A percentile compares a stretch with the other conserved stretches of the same genome.
Evolutionary conservation across 2,888 invertebrate species (phyloP).

Genomic region (Pherbina coryleti): DNA sequence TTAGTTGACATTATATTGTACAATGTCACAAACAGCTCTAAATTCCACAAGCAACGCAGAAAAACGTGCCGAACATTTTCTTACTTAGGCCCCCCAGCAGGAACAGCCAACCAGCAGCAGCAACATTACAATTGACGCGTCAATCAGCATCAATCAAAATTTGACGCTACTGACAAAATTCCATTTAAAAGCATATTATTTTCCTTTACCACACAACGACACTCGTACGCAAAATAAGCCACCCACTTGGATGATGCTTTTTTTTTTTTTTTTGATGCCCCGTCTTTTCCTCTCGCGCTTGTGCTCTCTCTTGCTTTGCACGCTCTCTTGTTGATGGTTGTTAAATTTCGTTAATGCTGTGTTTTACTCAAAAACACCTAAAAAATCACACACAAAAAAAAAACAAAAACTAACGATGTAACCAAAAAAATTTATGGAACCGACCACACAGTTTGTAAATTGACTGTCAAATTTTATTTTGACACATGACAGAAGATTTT

Average conservation of each 20-base stretch:
- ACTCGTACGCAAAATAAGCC: background rate
- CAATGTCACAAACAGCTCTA: background rate
- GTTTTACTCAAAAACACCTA: background rate
- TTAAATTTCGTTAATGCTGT: background rate
- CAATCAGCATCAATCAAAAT: slow-evolving; percentile 45
- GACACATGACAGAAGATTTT: slow-evolving; percentile 19
- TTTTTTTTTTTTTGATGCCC: too few species aligned
- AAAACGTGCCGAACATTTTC: background rate
- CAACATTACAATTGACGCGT: slow-evolving; percentile 29
- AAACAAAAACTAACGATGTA: too few species aligned
- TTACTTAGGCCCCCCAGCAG: background rate
- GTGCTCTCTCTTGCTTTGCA: background rate
- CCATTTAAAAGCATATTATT: slow-evolving; percentile 31
- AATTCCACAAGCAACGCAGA: background rate
- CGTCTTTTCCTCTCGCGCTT: background rate
- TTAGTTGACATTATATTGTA: background rate
- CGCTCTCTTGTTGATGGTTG: background rate
- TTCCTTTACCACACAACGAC: background rate
- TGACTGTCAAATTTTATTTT: slow-evolving; percentile 19
- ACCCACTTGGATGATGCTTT: background rate
- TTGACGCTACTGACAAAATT: slow-evolving; percentile 27
- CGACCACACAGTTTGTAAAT: slow-evolving; percentile 3
- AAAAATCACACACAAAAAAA: too few species aligned
- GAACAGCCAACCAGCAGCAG: slow-evolving; percentile 4
- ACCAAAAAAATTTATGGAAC: background rate